Conservation (phyloP, 2,888 invertebrate genomes). For the Drosophila paranaensis region DNA sequence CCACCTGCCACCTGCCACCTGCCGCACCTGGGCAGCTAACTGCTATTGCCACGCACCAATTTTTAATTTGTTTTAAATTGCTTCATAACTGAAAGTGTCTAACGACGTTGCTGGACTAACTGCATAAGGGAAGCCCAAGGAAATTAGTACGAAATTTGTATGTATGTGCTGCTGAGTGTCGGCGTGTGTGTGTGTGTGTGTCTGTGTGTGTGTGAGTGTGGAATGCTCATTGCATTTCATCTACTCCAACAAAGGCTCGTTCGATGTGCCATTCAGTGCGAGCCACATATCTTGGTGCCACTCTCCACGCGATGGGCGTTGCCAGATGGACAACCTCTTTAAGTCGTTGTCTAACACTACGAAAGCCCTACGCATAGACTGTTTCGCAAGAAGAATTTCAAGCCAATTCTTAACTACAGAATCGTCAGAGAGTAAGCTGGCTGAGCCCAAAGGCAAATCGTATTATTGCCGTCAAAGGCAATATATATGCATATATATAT, state of each 20-base stretch:
- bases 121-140: conserved; percentile 1
- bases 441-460: too few species aligned
- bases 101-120: background rate
- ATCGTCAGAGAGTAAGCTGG: too few species aligned
- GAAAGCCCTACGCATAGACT: too few species aligned
- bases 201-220: background rate
- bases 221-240: background rate
- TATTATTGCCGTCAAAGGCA: too few species aligned
- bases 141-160: background rate
- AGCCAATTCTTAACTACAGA: too few species aligned
- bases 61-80: conserved; percentile 77
- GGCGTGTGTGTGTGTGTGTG: too few species aligned
- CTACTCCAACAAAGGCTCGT: background rate
- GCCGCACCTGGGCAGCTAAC: background rate
- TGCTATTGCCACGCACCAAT: conserved; percentile 59
- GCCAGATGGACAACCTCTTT: too few species aligned
- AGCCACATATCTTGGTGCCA: too few species aligned
- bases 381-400: too few species aligned
- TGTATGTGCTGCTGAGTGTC: too few species aligned
- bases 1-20: background rate
- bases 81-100: conserved; percentile 44
- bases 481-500: background rate
- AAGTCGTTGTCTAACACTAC: too few species aligned
- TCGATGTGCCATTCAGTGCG: background rate
- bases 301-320: too few species aligned